phyloP scores from a whole-genome alignment of 2,113 vertebrate species.

The Alectura lathami region DNA sequence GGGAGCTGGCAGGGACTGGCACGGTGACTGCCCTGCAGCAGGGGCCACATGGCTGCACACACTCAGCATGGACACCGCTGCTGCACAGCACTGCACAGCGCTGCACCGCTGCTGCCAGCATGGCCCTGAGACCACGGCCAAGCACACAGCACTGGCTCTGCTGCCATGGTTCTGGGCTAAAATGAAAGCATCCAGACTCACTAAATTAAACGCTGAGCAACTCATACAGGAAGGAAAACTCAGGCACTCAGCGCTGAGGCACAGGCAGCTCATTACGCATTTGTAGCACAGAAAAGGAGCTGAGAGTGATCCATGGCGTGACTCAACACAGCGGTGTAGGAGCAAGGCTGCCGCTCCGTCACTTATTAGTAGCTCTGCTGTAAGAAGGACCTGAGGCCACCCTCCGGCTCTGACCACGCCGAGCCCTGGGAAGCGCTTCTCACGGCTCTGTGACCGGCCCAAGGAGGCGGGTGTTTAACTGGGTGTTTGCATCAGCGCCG shows the following conservation, averaged over 20 bases:
- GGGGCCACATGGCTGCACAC: not conserved
- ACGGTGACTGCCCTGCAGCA: fast-evolving
- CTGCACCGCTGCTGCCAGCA: not conserved
- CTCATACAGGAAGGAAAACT: too few species aligned
- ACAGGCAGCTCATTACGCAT: not conserved
- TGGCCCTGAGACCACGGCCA: fast-evolving
- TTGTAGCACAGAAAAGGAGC: not conserved
- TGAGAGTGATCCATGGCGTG: not conserved
- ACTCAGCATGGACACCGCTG: too few species aligned
- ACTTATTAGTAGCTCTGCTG: not conserved
- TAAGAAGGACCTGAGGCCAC: not conserved
- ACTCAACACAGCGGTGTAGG: not conserved
- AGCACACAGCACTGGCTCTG: fast-evolving
- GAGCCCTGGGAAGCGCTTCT: not conserved
- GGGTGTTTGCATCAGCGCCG: too few species aligned
- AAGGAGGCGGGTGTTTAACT: not conserved
- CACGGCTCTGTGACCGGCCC: fast-evolving
- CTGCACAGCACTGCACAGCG: not conserved
- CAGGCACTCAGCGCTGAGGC: fast-evolving
- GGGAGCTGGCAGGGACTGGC: not conserved
- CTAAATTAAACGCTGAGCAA: not conserved
- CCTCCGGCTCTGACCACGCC: fast-evolving
- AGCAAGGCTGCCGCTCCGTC: not conserved
- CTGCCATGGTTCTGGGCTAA: fast-evolving
- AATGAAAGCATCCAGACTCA: fast-evolving